Conservation (phyloP, 2,797 vertebrate species). For the Syngnathus rostellatus region DNA sequence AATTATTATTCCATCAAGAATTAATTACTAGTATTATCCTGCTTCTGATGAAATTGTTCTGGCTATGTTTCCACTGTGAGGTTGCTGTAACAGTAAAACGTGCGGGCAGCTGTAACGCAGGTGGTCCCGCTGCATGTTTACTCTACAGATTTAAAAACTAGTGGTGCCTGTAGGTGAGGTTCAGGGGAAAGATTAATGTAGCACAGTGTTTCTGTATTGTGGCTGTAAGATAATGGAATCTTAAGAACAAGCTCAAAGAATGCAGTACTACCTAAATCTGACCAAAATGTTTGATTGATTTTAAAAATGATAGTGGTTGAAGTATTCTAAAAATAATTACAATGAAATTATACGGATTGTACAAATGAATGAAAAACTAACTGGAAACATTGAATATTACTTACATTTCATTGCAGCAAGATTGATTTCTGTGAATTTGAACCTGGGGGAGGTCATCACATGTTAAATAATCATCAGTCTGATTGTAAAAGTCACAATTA, state of each 20-base stretch:
- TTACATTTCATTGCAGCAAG: background rate
- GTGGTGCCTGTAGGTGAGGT: background rate
- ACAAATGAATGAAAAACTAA: background rate
- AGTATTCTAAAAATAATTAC: background rate
- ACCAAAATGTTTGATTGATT: background rate
- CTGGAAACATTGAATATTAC: background rate
- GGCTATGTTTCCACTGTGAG: background rate
- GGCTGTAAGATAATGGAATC: background rate
- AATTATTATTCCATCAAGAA: background rate
- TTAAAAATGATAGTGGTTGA: background rate
- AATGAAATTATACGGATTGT: background rate
- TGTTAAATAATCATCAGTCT: slow-evolving; percentile 10
- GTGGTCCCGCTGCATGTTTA: slow-evolving; percentile 1
- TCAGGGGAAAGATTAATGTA: background rate
- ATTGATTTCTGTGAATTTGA: background rate
- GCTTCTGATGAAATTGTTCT: background rate
- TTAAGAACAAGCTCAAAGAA: background rate
- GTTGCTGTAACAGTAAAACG: background rate
- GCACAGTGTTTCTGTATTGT: background rate
- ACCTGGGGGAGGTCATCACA: background rate
- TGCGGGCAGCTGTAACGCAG: background rate
- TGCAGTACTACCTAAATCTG: background rate
- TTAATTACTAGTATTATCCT: background rate
- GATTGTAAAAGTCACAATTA: slow-evolving; percentile 17
- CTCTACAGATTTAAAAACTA: background rate